Base-by-base conservation (phyloP, 2,113 vertebrate species). In the Leucosticte australis region DNA sequence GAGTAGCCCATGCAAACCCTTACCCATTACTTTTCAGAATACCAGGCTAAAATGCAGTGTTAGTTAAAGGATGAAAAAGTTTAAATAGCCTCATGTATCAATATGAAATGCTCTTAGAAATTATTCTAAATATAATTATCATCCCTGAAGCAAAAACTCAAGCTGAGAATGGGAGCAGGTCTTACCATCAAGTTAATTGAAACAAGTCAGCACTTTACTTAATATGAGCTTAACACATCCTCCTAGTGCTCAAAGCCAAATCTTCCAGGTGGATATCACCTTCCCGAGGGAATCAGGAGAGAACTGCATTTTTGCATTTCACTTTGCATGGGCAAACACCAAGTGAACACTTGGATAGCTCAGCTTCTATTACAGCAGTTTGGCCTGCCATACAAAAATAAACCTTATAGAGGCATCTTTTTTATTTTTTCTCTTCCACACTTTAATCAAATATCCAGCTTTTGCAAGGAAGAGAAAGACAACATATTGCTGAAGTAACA, bases 401-500 rank as follows among this genome's bases (percentile, higher is more conserved):
- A 14, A 70, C 9, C 19, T 49, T 79, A 33, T 79, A 82, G 84
- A 94, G 88, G 20, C 13, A 70, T 6, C 8, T 28, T 57, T 80
- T 35, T 46, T 7, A 8, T 22, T 47, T 76, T n/a, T 59, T 78
- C 13, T 87, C 21, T 94, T 81, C 59, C n/a, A 63, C 30, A 39
- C 39, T 53, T 20, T 39, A 90, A 89, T 70, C 41, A 92, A 91
- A 95, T 65, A 41, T 28, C n/a, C 30, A 92, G 62, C 33, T 91
- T 94, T 87, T 67, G 57, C 37, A 81, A 52, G 47, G 63, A 80
- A 76, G 30, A 77, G 68, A 90, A 91, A 84, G 15, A 44, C 59
- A 95, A 62, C 6, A 31, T 76, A 76, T 76, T 95, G 73, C 86
- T 96, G 89, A 87, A 69, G 80, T 77, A 92, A 93, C 28, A 93